These are phyloP conservation scores for Scaptomyza graminum DNA, from an alignment of 1,140 invertebrate species.

Conservation along the genomic window DNA sequence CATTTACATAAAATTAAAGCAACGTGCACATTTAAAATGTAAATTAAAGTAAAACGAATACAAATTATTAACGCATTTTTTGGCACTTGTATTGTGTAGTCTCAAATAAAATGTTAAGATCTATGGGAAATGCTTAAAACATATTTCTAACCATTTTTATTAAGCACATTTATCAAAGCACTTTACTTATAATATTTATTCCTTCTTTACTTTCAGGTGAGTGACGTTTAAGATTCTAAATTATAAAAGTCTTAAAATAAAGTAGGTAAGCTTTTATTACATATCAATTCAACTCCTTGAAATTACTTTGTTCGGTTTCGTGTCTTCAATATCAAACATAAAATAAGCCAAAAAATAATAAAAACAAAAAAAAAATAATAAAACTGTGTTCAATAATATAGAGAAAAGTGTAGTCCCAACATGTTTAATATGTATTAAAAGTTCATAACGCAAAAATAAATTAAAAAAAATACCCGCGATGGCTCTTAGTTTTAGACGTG, in stretches of 20 bases:
- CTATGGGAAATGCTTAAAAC: no score
- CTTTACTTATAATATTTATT: slow-evolving; percentile 30
- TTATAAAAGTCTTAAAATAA: no score
- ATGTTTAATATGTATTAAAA: not conserved
- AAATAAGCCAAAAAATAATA: no score
- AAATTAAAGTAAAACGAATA: not conserved
- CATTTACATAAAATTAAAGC: no score
- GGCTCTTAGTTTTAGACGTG: slow-evolving; percentile 83
- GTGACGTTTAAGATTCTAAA: slow-evolving; percentile 20
- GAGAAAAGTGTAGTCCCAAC: no score
- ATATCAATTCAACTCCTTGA: no score
- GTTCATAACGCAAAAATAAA: no score
- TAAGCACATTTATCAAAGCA: not conserved
- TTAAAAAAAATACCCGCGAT: slow-evolving; percentile 47
- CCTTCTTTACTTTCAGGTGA: slow-evolving; percentile 55
- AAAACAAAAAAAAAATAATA: no score
- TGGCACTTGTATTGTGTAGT: no score
- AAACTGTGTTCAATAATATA: no score
- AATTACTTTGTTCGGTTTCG: not conserved
- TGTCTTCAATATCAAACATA: not conserved
- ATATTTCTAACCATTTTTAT: not conserved
- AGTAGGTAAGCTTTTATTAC: slow-evolving; percentile 3
- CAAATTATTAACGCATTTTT: not conserved
- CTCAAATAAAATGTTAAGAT: no score
- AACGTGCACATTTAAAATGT: not conserved